Evolutionary conservation across 1,140 invertebrate species (phyloP), one percentile per base, ranked within the genome.

Genomic region (Uloborus diversus): DNA sequence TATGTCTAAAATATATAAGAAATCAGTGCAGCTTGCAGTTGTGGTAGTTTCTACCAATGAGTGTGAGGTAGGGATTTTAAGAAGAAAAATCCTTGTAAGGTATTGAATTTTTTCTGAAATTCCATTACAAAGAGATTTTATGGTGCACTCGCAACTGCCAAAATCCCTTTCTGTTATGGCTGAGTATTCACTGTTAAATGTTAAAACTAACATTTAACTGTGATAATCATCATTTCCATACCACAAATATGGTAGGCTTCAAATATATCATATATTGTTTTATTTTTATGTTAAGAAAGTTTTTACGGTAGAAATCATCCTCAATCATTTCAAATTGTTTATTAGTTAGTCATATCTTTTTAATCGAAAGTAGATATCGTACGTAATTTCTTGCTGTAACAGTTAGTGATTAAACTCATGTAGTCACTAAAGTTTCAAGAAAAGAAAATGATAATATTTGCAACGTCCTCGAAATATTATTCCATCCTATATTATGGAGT

Each of bases 191-290:
- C 73, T 57, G 73, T 78, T 78, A 78, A 78, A 78, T 78, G 73
- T 78, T 75, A 66, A n/a, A 33, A 56, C 42, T 35, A 47, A 66
- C 73, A 78, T 78, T 78, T 78, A 78, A 78, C 73, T 78, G 73
- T 78, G 73, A 78, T 78, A 78, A 66, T 65, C 66, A 78, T 65
- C 37, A 56, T 73, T 73, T 73, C 71, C 61, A 65, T 51, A 53
- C 35, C 14, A 53, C 56, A 69, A 51, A 32, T n/a, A 53, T n/a
- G 37, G 37, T 42, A 42, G 37, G n/a, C n/a, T n/a, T n/a, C n/a
- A n/a, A 9, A 42, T 17, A 9, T 42, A 9, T 42, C 37, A 7
- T 17, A 7, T 17, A 42, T 42, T 9, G 17, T 17, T 42, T 42
- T 9, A 9, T 7, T 42, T 42, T 42, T 17, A 42, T 42, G 37